Base-by-base conservation (phyloP, 2,888 invertebrate genomes). In the Flexamia atlantica region DNA sequence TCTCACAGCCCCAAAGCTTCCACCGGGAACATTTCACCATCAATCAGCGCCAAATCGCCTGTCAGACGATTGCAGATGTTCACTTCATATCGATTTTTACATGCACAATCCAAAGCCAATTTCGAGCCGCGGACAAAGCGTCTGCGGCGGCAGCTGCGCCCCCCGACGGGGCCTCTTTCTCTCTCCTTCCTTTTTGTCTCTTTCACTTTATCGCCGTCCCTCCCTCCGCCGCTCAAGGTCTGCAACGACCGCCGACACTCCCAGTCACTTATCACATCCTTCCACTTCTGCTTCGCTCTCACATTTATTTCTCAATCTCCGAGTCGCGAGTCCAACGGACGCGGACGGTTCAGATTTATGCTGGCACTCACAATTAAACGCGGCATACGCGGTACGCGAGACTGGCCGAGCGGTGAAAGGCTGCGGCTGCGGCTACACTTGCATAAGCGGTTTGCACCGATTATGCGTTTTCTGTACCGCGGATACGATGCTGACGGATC, bases 161-260 rank as follows among this genome's bases (percentile, higher is more conserved):
- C 70, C 81, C 76, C 83, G 80, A 25, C 84, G 83, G 72, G 84
- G 81, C 50, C 82, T 70, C 85, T 86, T 86, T 87, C 90, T 91
- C 91, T 91, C 91, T 91, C 91, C 91, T 91, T 91, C 91, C 91
- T 90, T 84, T 85, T 83, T 87, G 85, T 86, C 87, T 86, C 87
- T 86, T 86, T 86, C 85, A 86, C 86, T 85, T 87, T 87, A 87
- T 87, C 86, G 84, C 85, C 36, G 36, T 36, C 36, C 36, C 72
- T 64, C 84, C 85, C 83, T 76, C 60, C 83, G 76, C 85, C 57
- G 64, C 32, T 42, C 81, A 81, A 81, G 81, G 81, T 81, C 81
- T 50, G 79, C 53, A 25, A 25, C 57, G 9, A 36, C 36, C 4
- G 36, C 36, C 7, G 28, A 25, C 57, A 57, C 57, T 57, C 57